Conservation (phyloP, 2,113 vertebrate species). For the Stegostoma tigrinum region DNA sequence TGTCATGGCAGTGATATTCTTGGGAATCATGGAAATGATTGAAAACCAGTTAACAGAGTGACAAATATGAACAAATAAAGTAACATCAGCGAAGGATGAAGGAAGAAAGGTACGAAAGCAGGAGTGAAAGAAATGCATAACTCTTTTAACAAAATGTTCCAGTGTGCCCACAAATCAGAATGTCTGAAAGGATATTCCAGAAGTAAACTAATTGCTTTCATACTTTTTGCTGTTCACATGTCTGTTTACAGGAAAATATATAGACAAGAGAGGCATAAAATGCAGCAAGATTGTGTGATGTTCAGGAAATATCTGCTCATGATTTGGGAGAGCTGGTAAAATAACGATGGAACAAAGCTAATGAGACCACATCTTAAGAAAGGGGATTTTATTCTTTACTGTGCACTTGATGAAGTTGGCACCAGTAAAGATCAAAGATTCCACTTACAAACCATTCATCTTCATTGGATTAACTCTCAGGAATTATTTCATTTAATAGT, state of each 20-base stretch:
- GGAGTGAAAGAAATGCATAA: neutral
- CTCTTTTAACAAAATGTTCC: neutral
- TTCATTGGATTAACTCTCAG: neutral
- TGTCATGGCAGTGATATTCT: neutral
- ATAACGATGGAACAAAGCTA: neutral
- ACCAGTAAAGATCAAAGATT: conserved; percentile 1
- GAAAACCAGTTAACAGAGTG: neutral
- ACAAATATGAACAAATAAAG: neutral
- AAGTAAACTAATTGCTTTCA: neutral
- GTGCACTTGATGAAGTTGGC: neutral
- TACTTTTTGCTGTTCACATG: neutral
- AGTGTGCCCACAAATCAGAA: neutral
- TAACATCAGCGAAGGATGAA: neutral
- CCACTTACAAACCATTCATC: neutral
- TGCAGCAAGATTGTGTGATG: neutral
- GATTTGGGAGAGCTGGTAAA: neutral
- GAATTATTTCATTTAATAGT: neutral
- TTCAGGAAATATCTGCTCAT: neutral
- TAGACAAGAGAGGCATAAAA: neutral
- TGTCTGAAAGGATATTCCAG: neutral
- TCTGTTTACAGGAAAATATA: neutral
- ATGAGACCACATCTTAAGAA: neutral
- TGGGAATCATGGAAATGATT: neutral
- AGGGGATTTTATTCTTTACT: neutral
- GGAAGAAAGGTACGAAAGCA: neutral